Conservation (phyloP, 2,113 vertebrate genomes). For the Polypterus senegalus region DNA sequence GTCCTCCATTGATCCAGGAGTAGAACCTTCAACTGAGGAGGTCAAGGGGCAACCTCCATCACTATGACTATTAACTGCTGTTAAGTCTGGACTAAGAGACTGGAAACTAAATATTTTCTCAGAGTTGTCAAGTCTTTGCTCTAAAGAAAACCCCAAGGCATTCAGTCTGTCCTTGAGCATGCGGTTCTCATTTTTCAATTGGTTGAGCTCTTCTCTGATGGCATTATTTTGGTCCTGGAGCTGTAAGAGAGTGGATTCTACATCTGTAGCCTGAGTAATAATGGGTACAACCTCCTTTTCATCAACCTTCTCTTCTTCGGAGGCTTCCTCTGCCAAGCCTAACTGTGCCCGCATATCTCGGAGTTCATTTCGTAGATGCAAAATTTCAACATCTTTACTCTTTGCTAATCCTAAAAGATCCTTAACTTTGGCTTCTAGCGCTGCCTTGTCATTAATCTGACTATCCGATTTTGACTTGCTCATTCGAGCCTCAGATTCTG, state of each 20-base stretch:
- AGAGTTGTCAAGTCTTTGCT: slow-evolving; percentile 70
- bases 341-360: slow-evolving; percentile 77
- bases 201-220: slow-evolving; percentile 76
- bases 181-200: slow-evolving; percentile 84
- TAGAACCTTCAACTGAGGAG: slow-evolving; percentile 83
- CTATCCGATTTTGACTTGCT: slow-evolving; percentile 88
- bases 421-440: slow-evolving; percentile 76
- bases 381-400: slow-evolving; percentile 82
- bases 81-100: slow-evolving; percentile 68
- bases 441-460: slow-evolving; percentile 81
- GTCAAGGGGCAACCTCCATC: slow-evolving; percentile 70
- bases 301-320: slow-evolving; percentile 37
- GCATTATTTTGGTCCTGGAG: slow-evolving; percentile 81
- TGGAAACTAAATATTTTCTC: slow-evolving; percentile 75
- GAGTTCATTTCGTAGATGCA: slow-evolving; percentile 70
- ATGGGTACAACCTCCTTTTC: slow-evolving; percentile 58
- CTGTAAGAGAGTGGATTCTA: slow-evolving; percentile 72
- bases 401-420: slow-evolving; percentile 76
- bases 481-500: slow-evolving; percentile 68
- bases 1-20: slow-evolving; percentile 83
- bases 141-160: slow-evolving; percentile 81
- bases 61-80: slow-evolving; percentile 54
- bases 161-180: slow-evolving; percentile 89
- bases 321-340: slow-evolving; percentile 53
- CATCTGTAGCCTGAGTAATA: slow-evolving; percentile 62